Conservation (phyloP, 2,797 vertebrate species). For the Etheostoma perlongum region DNA sequence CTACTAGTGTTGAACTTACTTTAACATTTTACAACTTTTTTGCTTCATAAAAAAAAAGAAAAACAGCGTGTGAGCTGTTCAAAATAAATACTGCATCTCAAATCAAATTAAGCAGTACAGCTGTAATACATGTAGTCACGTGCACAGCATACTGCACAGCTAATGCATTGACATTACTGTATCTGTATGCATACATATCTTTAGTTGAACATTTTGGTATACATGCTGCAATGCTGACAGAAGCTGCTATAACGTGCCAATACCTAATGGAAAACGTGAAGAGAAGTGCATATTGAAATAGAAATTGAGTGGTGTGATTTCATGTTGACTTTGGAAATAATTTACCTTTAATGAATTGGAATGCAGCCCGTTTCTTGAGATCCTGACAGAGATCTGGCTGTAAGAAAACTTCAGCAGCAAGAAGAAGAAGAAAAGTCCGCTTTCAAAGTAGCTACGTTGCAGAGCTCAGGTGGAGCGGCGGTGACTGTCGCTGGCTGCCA, state of each 20-base stretch:
- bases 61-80: neutral
- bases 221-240: slow-evolving; percentile 44
- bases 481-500: slow-evolving; percentile 20
- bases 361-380: slow-evolving; percentile 41
- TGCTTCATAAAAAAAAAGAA: slow-evolving; percentile 9
- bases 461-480: slow-evolving; percentile 57
- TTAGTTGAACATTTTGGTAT: slow-evolving; percentile 23
- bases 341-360: slow-evolving; percentile 77
- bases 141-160: slow-evolving; percentile 20
- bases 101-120: slow-evolving; percentile 20
- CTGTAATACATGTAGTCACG: slow-evolving; percentile 21
- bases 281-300: slow-evolving; percentile 50
- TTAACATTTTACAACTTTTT: slow-evolving; percentile 35
- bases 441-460: slow-evolving; percentile 35
- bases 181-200: slow-evolving; percentile 19
- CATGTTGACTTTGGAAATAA: slow-evolving; percentile 61
- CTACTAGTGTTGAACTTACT: slow-evolving; percentile 12
- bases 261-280: slow-evolving; percentile 54
- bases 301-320: slow-evolving; percentile 51
- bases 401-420: slow-evolving; percentile 39
- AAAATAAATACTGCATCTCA: slow-evolving; percentile 27
- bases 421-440: slow-evolving; percentile 20
- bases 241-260: slow-evolving; percentile 49
- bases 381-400: slow-evolving; percentile 54
- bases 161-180: slow-evolving; percentile 25